Evolutionary conservation across 2,888 invertebrate genomes (phyloP).

Genomic region (Eumerus sabulonum): DNA sequence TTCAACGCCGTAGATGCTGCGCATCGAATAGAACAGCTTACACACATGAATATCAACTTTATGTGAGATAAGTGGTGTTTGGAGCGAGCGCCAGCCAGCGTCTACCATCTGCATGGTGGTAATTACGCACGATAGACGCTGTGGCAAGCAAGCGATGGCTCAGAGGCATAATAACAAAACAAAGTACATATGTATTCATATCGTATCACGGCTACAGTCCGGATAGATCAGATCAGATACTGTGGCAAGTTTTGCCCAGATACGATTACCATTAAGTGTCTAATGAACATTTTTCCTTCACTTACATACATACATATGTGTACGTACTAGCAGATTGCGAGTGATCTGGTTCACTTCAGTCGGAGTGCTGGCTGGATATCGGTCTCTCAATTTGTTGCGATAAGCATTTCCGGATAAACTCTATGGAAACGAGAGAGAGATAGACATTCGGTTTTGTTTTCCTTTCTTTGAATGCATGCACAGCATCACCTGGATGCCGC

Average conservation of each 20-base stretch:
- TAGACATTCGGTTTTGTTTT: background rate
- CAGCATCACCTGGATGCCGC: too few species aligned
- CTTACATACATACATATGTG: too few species aligned
- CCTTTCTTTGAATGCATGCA: too few species aligned
- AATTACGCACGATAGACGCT: constrained; percentile 43
- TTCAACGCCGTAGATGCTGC: too few species aligned
- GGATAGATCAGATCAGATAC: too few species aligned
- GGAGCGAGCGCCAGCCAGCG: constrained; percentile 18
- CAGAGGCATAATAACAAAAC: constrained; percentile 34
- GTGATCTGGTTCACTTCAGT: constrained; percentile 32
- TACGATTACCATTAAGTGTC: constrained; percentile 30
- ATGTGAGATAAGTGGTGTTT: constrained; percentile 19
- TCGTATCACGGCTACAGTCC: too few species aligned
- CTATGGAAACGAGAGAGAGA: constrained; percentile 31
- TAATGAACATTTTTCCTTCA: constrained; percentile 51
- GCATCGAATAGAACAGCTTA: constrained; percentile 21
- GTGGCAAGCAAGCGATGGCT: constrained; percentile 8
- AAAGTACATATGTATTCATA: too few species aligned
- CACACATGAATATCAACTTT: constrained; percentile 47
- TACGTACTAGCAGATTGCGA: constrained; percentile 2
- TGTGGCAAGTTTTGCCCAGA: constrained; percentile 27
- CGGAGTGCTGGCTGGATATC: background rate
- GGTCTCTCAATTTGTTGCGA: constrained; percentile 51
- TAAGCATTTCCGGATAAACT: constrained; percentile 65
- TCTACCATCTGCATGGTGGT: constrained; percentile 31